A percentile compares a stretch with the other conserved stretches of the same genome.
phyloP scores from a whole-genome alignment of 2,888 invertebrate genomes.

The Smittia aterrima region DNA sequence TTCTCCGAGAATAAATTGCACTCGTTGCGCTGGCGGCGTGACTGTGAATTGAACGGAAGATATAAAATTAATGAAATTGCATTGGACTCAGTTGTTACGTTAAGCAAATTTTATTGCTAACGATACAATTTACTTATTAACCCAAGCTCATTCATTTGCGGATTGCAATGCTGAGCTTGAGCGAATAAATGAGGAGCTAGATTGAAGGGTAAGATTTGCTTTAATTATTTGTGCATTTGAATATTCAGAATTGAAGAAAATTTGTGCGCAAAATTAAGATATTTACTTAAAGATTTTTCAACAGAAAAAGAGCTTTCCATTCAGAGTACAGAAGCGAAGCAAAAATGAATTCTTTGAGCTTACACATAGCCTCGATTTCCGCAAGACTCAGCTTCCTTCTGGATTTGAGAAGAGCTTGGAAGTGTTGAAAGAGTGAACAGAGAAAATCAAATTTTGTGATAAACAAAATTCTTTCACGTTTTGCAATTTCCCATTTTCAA shows the following conservation, averaged over 20 bases:
- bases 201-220: no score
- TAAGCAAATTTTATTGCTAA: neutral
- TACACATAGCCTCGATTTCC: constrained; percentile 25
- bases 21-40: constrained; percentile 92
- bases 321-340: no score
- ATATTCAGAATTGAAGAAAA: no score
- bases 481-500: neutral
- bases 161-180: no score
- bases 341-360: constrained; percentile 9
- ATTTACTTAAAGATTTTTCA: neutral
- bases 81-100: neutral
- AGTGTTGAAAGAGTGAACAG: neutral
- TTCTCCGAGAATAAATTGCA: constrained; percentile 95
- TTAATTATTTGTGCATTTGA: neutral
- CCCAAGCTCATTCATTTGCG: no score
- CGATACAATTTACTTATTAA: neutral
- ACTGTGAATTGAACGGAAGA: constrained; percentile 57
- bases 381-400: neutral
- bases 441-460: neutral
- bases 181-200: no score
- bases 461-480: neutral
- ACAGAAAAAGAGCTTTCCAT: no score
- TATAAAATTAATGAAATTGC: neutral
- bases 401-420: neutral
- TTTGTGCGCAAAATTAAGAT: neutral